Conservation (phyloP, 2,888 invertebrate genomes). For the Caenorhabditis afra region DNA sequence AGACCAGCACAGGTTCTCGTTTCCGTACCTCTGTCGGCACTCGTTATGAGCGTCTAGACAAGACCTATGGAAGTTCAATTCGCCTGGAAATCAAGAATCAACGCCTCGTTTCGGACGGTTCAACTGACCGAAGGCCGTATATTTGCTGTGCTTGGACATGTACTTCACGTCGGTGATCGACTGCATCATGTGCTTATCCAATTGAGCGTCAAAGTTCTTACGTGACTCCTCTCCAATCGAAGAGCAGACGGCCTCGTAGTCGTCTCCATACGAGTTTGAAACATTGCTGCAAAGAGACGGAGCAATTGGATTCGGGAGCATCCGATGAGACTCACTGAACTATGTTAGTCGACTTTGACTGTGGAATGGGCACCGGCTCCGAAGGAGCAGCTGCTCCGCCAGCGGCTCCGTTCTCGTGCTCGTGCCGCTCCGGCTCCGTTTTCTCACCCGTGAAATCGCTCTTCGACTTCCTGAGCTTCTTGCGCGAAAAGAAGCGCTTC, state of each 20-base stretch:
- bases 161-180: conserved; percentile 80
- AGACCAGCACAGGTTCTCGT: conserved; percentile 75
- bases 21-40: conserved; percentile 70
- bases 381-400: conserved; percentile 14
- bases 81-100: conserved; percentile 66
- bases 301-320: background rate
- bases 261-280: conserved; percentile 64
- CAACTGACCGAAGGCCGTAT: conserved; percentile 77
- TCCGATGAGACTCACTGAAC: conserved; percentile 52
- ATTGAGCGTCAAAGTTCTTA: conserved; percentile 74
- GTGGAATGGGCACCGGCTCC: conserved; percentile 58
- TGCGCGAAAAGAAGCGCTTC: conserved; percentile 70
- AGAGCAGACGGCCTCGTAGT: conserved; percentile 72
- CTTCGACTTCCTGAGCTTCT: conserved; percentile 71
- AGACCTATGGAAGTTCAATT: conserved; percentile 80
- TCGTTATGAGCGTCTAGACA: conserved; percentile 80
- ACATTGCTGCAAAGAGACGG: conserved; percentile 65
- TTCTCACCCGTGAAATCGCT: conserved; percentile 66
- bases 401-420: conserved; percentile 36
- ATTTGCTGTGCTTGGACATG: conserved; percentile 77
- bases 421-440: conserved; percentile 30
- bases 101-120: background rate
- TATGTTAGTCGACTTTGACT: conserved; percentile 67
- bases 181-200: conserved; percentile 80
- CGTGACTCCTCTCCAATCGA: conserved; percentile 68